phyloP scores from a whole-genome alignment of 2,888 invertebrate genomes.

The Augiades crinisus region DNA sequence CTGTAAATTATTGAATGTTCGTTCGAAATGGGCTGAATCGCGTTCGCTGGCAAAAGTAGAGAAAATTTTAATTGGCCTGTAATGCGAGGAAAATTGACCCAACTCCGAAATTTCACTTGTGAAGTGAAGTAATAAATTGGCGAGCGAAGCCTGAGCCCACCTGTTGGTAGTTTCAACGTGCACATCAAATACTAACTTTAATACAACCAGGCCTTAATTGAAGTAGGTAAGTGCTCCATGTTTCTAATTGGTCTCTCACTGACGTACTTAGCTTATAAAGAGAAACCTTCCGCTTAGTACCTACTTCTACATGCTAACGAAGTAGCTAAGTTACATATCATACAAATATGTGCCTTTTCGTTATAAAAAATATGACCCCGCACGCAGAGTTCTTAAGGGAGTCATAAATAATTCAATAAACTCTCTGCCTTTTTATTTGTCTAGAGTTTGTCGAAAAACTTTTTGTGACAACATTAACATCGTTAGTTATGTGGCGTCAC shows the following conservation, averaged over 20 bases:
- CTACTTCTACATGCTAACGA: no score
- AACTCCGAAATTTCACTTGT: neutral
- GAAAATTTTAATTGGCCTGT: neutral
- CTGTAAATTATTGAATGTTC: conserved; percentile 1
- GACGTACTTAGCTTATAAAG: no score
- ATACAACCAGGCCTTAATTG: neutral
- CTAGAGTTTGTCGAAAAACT: conserved; percentile 32
- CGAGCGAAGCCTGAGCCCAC: neutral
- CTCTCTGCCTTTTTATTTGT: conserved; percentile 25
- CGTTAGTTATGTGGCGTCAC: conserved; percentile 55
- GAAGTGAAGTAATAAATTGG: conserved; percentile 5
- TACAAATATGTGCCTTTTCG: neutral
- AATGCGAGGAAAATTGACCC: conserved; percentile 1
- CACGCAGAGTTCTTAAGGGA: conserved; percentile 10
- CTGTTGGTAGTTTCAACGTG: conserved; percentile 3
- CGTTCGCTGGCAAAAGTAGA: neutral
- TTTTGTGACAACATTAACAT: conserved; percentile 42
- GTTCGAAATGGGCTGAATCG: neutral
- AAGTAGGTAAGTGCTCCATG: no score
- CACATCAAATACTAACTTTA: neutral
- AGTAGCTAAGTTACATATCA: no score
- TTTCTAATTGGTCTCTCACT: no score
- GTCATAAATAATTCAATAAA: conserved; percentile 26
- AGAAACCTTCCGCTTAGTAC: neutral
- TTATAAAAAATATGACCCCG: neutral